Percentiles rank a stretch among this genome's conserved stretches.
Evolutionary conservation across 2,888 invertebrate species (phyloP).

Genomic region (Trachelus tabidus): DNA sequence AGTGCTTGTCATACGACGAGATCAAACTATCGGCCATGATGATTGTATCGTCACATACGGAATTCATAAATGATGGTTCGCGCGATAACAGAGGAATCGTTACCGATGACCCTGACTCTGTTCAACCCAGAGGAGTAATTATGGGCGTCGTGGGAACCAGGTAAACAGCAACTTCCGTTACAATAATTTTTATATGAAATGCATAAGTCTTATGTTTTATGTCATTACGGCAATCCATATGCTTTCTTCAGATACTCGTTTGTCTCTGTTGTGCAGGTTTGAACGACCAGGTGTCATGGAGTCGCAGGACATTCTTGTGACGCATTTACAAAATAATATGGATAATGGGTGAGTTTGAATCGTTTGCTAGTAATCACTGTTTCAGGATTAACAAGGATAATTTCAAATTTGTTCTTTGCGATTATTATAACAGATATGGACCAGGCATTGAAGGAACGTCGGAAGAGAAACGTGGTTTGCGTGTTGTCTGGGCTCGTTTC

Average conservation of each 20-base stretch:
- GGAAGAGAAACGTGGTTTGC: constrained; percentile 45
- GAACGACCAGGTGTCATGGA: constrained; percentile 71
- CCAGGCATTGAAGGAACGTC: constrained; percentile 35
- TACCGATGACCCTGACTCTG: constrained; percentile 62
- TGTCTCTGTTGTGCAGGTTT: constrained; percentile 58
- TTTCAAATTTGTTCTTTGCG: background rate
- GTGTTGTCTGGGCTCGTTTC: constrained; percentile 56
- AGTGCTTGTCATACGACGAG: constrained; percentile 75
- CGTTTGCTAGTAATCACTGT: no score
- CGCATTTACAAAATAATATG: constrained; percentile 68
- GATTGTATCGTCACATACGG: constrained; percentile 71
- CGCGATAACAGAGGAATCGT: constrained; percentile 69
- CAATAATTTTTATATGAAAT: background rate
- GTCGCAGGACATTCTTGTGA: constrained; percentile 72
- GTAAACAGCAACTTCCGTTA: constrained; percentile 26
- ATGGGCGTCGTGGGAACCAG: constrained; percentile 64
- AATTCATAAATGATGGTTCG: constrained; percentile 72
- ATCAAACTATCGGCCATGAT: constrained; percentile 73
- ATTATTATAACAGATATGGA: constrained; percentile 45
- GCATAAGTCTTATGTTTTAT: background rate
- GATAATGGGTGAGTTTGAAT: constrained; percentile 66
- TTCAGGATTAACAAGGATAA: background rate
- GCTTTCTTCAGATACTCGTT: background rate
- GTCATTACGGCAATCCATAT: background rate
- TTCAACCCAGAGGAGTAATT: constrained; percentile 68